phyloP scores from a whole-genome alignment of 2,888 invertebrate genomes.

The Bugulina stolonifera region DNA sequence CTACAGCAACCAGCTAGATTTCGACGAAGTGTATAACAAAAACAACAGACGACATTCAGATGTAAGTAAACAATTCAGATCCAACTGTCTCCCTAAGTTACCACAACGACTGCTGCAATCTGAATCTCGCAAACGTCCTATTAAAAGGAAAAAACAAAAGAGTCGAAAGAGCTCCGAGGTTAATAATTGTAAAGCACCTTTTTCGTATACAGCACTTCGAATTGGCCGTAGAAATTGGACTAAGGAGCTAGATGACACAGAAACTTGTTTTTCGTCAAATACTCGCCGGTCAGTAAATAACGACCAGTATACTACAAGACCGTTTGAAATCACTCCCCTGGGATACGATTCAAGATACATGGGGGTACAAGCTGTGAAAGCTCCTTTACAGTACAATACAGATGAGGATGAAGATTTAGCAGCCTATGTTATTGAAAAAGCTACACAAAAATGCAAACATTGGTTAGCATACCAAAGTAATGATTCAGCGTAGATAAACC shows the following conservation, averaged over 20 bases:
- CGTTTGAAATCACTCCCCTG: slow-evolving; percentile 11
- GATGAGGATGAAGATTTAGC: slow-evolving; percentile 25
- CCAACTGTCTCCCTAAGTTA: background rate
- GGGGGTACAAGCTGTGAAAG: background rate
- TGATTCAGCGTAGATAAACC: slow-evolving; percentile 2
- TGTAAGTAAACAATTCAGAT: background rate
- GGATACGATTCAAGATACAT: slow-evolving; percentile 21
- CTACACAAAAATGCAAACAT: slow-evolving; percentile 5
- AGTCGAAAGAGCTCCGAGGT: background rate
- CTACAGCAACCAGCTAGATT: background rate
- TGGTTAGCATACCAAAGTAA: slow-evolving; percentile 14
- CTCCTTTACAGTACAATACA: background rate
- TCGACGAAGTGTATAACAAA: background rate
- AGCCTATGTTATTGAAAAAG: background rate
- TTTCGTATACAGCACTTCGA: slow-evolving; percentile 2
- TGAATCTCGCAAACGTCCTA: background rate
- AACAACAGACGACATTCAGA: background rate
- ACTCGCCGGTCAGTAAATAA: background rate
- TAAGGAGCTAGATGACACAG: background rate
- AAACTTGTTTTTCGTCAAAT: background rate
- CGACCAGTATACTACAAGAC: background rate
- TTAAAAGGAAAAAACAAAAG: background rate
- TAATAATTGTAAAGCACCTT: background rate
- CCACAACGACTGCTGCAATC: background rate
- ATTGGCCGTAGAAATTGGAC: background rate